Evolutionary conservation across 2,888 invertebrate species (phyloP), one percentile per base, ranked within the genome.

Genomic region (Herminia tarsipennalis): DNA sequence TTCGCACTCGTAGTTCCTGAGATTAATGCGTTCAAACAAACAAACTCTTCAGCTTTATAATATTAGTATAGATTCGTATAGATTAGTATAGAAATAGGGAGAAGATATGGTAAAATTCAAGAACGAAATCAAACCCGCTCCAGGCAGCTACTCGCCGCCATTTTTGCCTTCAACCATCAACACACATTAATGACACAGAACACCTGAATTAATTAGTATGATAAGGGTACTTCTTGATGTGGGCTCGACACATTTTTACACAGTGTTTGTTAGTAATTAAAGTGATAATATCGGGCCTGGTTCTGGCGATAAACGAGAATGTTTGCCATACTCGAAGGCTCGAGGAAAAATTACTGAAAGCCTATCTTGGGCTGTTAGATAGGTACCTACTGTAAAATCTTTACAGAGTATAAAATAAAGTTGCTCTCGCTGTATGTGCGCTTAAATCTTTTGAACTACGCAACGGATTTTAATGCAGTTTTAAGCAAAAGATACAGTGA

Each of bases 191-290:
- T 34, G n/a, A 8, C 16, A 9, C 6, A 9, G 9, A 12, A 33
- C 47, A 66, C 65, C 59, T 62, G 59, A 56, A 58, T 62, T 62
- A 62, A 66, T 56, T 51, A 53, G 27, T 17, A 12, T 70, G 70
- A 72, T 60, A 51, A 52, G 68, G 76, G 76, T 67, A 44, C 47
- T 64, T 71, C 67, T 70, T 76, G 78, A 78, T 61, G 70, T 40
- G 70, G 78, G 78, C 76, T 48, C 56, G 60, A 66, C 69, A 69
- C 53, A 57, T 67, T 59, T 66, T 62, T 62, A 57, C 9, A 12
- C 12, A 13, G 2, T 66, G 60, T 57, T 67, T 62, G 54, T 55
- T 43, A 38, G 48, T 63, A 58, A 68, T 68, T 66, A 68, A 66
- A 47, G 50, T 45, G 66, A 66, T 69, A 27, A 18, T 42, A 64